Evolutionary conservation across 2,113 vertebrate species (phyloP).

Genomic region (Tachuris rubrigastra): DNA sequence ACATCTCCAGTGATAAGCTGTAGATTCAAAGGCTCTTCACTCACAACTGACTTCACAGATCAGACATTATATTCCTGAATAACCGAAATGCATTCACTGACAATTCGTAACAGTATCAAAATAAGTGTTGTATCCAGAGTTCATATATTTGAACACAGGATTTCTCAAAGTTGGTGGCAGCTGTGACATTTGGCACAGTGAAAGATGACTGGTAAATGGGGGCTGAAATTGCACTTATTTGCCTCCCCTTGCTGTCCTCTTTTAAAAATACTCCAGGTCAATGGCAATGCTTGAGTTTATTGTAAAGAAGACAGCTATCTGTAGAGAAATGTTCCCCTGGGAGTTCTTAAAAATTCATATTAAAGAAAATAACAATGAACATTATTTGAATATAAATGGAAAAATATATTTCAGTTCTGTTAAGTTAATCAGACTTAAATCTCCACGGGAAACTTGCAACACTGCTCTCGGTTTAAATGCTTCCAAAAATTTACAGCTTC

Average conservation of each 20-base stretch:
- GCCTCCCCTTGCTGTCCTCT: not conserved
- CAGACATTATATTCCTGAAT: not conserved
- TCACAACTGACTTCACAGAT: not conserved
- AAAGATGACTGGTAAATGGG: not conserved
- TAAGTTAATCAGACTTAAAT: constrained; percentile 14
- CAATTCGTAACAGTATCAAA: not conserved
- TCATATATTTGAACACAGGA: not conserved
- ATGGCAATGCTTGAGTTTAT: not conserved
- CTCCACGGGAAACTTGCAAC: not conserved
- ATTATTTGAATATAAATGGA: constrained; percentile 13
- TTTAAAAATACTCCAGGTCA: not conserved
- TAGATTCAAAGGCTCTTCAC: not conserved
- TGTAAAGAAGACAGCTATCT: not conserved
- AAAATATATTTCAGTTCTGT: not conserved
- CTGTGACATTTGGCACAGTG: not conserved
- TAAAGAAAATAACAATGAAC: constrained; percentile 11
- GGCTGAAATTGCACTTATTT: not conserved
- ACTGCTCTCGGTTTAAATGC: not conserved
- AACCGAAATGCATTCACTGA: not conserved
- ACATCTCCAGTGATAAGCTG: not conserved
- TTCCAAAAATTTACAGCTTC: not conserved
- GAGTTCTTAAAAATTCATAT: not conserved
- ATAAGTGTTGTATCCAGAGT: not conserved
- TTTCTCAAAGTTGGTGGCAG: not conserved
- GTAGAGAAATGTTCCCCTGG: not conserved